Base-by-base conservation (phyloP, 2,888 invertebrate species). In the Hypomecis atomaria region DNA sequence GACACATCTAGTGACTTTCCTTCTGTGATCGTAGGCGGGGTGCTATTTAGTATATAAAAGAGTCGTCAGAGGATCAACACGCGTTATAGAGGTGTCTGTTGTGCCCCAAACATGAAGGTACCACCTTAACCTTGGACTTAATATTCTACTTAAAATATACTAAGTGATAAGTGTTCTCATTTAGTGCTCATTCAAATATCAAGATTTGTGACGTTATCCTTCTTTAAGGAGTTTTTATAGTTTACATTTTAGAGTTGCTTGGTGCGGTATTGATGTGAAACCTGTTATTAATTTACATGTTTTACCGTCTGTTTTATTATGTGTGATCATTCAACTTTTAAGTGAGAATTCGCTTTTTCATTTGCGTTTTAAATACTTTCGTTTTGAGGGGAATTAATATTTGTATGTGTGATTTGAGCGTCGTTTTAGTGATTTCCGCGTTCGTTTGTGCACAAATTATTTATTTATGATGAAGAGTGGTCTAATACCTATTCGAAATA, bases 91-190 rank as follows among this genome's bases (percentile, higher is more conserved):
- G 79, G 84, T 79, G 76, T 77, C 79, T 76, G 74, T 75, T 75
- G 85, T 82, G 83, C 79, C 36, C 81, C 81, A 79, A 74, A 81
- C 71, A 91, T 90, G 90, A 90, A 90, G 91, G 91, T 90, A 90
- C 77, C 52, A 63, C 59, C 62, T 36, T 59, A 67, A 69, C 72
- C 69, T 71, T 72, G 67, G 67, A 62, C 57, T 67, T 59, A 62
- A 62, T 64, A 59, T 11, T 59, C 13, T 44, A 37, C 36, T 33
- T 56, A 59, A 58, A 48, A 66, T 59, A 43, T 56, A 57, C 54
- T 57, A 33, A 57, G 66, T 67, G 62, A 52, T 48, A 63, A 48
- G 71, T 69, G 70, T 59, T 62, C 34, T 36, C 53, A 48, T 43
- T 48, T 4, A 59, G 63, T 71, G 61, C 34, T 53, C 33, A n/a